Evolutionary conservation across 2,797 vertebrate genomes (phyloP), one percentile per base, ranked within the genome.

Genomic region (Streptopelia turtur): DNA sequence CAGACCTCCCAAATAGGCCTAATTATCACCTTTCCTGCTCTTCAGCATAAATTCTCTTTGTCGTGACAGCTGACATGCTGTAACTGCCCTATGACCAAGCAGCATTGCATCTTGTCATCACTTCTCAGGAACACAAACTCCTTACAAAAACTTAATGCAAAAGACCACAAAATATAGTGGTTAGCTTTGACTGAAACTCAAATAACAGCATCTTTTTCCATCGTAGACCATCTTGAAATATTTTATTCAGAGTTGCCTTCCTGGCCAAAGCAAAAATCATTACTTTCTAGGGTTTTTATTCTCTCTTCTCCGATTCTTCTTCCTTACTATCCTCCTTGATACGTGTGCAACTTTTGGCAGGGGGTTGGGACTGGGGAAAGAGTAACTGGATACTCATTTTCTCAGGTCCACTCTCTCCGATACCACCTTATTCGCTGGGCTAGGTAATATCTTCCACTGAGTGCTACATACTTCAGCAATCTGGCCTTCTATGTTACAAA

Each of bases 1-100:
- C 43, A 87, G 41, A 33, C 45, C 39, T 84, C 70, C 25, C 61
- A 63, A 95, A 59, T 33, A 69, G 56, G 31, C 21, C 7, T 79
- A 93, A 84, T 92, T 83, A 82, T 59, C 55, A 59, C n/a, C 15
- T 89, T 93, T 12, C 31, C 24, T 84, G 14, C 13, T 75, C 22
- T 77, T 63, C 43, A 60, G 20, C 47, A 61, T 10, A 55, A 57
- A 77, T 43, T 69, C 71, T 37, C 9, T 60, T 37, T 69, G 16
- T 16, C 13, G 4, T 28, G 18, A 57, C 30, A 79, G 45, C 53
- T 75, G 61, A 70, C 1, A 1, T 18, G 5, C 17, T 53, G 22
- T 24, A 52, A 43, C 23, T n/a, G 20, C 57, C 52, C 72, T 45
- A 13, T 3, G 45, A 21, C 66, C 68, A 45, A 64, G 22, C 15